Percentiles rank a stretch among this genome's conserved stretches.
Evolutionary conservation across 2,113 vertebrate species (phyloP).

Genomic region (Pygoscelis antarcticus): DNA sequence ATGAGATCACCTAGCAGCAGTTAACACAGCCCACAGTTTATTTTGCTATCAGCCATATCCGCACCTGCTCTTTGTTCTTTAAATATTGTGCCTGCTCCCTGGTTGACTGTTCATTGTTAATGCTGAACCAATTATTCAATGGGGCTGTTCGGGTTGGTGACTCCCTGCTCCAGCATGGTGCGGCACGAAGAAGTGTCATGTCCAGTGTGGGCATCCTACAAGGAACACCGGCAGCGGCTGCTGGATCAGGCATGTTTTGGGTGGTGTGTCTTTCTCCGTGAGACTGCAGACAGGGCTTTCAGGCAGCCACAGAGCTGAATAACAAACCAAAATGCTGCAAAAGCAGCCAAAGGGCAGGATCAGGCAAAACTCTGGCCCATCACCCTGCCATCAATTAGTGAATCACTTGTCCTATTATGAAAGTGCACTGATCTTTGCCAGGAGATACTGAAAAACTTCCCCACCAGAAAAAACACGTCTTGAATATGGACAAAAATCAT

Average conservation of each 20-base stretch:
- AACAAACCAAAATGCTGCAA: neutral
- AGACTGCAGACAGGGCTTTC: neutral
- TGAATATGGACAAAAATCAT: neutral
- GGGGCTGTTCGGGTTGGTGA: too few species aligned
- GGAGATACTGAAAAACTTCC: neutral
- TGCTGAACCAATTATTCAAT: neutral
- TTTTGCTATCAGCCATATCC: neutral
- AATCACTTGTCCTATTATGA: neutral
- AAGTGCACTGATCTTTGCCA: neutral
- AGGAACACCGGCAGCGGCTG: neutral
- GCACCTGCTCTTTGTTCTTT: neutral
- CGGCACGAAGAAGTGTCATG: fast-evolving
- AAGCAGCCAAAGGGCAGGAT: neutral
- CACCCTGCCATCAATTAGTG: neutral
- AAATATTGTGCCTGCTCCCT: neutral
- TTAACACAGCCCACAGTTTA: neutral
- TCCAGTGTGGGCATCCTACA: neutral
- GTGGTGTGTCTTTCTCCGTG: neutral
- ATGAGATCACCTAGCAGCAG: neutral
- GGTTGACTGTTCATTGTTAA: neutral
- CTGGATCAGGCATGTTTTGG: neutral
- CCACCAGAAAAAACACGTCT: neutral
- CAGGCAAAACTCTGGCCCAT: neutral
- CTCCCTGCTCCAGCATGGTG: neutral
- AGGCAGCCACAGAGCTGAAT: neutral